Evolutionary conservation across 1,140 invertebrate genomes (phyloP).

Genomic region (Holcopasites calliopsidis): DNA sequence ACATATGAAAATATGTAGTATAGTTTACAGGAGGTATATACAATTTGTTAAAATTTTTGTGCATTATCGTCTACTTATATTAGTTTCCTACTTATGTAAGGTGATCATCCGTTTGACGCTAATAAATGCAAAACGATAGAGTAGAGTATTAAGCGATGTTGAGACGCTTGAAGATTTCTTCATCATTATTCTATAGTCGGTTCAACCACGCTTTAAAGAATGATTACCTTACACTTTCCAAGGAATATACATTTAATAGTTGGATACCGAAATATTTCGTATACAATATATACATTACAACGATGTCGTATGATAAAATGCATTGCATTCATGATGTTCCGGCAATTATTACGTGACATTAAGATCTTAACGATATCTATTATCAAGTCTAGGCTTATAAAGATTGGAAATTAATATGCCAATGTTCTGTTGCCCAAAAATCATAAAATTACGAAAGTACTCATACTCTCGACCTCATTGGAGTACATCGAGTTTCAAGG

Average conservation of each 20-base stretch:
- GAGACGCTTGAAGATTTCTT: not conserved
- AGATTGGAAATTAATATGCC: no score
- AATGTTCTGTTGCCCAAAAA: not conserved
- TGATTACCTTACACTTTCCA: not conserved
- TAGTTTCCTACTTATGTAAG: not conserved
- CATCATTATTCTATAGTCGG: not conserved
- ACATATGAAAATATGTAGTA: slow-evolving; percentile 30
- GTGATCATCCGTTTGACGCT: not conserved
- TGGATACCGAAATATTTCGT: not conserved
- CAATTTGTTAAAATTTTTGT: slow-evolving; percentile 5
- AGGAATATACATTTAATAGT: not conserved
- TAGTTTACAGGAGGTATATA: slow-evolving; percentile 2
- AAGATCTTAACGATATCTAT: not conserved
- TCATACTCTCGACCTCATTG: not conserved
- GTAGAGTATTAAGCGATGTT: no score
- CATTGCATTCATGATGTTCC: not conserved
- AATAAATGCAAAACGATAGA: no score
- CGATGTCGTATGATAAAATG: slow-evolving; percentile 1
- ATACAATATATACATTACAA: slow-evolving; percentile 13
- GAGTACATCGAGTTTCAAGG: no score
- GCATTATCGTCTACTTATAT: slow-evolving; percentile 14
- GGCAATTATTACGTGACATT: not conserved
- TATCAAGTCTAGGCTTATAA: no score
- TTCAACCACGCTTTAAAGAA: not conserved
- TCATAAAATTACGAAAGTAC: not conserved